A percentile compares a stretch with the other conserved stretches of the same genome.
These are phyloP conservation scores for Athripsodes cinereus DNA, from an alignment of 2,888 invertebrate genomes.

Conservation along the genomic window DNA sequence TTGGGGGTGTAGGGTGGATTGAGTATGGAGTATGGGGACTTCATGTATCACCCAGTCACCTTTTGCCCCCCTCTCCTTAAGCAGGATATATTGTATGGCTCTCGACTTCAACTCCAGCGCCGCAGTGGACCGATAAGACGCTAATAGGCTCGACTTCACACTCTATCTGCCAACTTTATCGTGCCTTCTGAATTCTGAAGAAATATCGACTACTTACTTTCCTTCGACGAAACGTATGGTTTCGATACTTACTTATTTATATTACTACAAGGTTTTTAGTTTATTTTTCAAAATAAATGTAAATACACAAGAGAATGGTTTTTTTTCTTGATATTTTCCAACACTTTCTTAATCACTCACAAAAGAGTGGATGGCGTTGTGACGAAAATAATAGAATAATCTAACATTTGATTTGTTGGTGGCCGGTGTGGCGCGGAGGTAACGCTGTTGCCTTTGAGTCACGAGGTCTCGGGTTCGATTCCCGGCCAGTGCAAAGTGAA, in stretches of 20 bases:
- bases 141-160: slow-evolving; percentile 55
- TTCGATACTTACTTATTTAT: neutral
- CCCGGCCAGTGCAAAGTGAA: no score
- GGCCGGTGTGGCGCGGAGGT: no score
- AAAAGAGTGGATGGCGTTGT: no score
- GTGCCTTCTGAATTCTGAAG: slow-evolving; percentile 4
- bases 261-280: no score
- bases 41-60: neutral
- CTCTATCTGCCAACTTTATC: slow-evolving; percentile 40
- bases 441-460: no score
- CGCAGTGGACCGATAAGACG: slow-evolving; percentile 45
- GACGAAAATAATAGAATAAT: no score
- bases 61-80: slow-evolving; percentile 33
- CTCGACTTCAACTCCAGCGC: slow-evolving; percentile 29
- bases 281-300: no score
- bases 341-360: no score
- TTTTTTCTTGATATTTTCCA: no score
- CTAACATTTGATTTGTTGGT: no score
- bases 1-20: neutral
- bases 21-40: neutral
- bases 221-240: neutral
- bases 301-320: no score
- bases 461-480: no score
- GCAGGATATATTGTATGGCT: slow-evolving; percentile 48
- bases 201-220: neutral